These are phyloP conservation scores for Pyrocoelia pectoralis DNA, from an alignment of 2,888 invertebrate genomes.

Conservation along the genomic window DNA sequence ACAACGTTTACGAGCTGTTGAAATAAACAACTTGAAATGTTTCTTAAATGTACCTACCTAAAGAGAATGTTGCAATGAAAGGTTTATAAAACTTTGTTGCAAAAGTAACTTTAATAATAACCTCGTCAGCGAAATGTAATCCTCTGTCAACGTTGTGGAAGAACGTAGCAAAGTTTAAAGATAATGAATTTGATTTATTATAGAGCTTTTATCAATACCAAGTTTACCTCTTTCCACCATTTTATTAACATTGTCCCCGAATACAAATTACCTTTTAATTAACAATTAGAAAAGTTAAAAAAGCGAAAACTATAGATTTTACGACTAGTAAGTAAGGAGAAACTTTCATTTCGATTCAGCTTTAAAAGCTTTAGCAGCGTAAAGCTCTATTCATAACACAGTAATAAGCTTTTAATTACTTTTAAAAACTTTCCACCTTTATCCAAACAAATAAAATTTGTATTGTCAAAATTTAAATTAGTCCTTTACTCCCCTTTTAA, in stretches of 20 bases:
- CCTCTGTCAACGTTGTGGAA: slow-evolving; percentile 23
- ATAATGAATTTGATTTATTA: slow-evolving; percentile 38
- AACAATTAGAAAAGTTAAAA: too few relatives aligned
- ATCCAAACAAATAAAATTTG: slow-evolving; percentile 10
- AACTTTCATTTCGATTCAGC: slow-evolving; percentile 13
- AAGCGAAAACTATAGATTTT: slow-evolving; percentile 17
- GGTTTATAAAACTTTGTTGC: slow-evolving; percentile 7
- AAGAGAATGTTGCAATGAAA: background rate
- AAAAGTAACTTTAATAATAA: slow-evolving; percentile 28
- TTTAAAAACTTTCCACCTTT: slow-evolving; percentile 17
- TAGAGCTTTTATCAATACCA: slow-evolving; percentile 28
- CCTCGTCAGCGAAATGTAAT: slow-evolving; percentile 24
- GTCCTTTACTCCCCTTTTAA: too few relatives aligned
- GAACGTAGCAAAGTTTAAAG: slow-evolving; percentile 32
- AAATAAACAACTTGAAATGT: background rate
- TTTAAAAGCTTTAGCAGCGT: background rate
- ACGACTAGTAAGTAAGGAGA: background rate
- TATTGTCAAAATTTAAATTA: too few relatives aligned
- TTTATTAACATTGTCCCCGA: too few relatives aligned
- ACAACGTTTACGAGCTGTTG: too few relatives aligned
- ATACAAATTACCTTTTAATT: too few relatives aligned
- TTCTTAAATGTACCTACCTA: too few relatives aligned
- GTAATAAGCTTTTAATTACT: slow-evolving; percentile 23
- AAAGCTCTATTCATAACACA: slow-evolving; percentile 19
- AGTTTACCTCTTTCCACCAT: slow-evolving; percentile 14